These are phyloP conservation scores for Eledona agricola DNA, from an alignment of 2,888 invertebrate genomes.

Conservation along the genomic window DNA sequence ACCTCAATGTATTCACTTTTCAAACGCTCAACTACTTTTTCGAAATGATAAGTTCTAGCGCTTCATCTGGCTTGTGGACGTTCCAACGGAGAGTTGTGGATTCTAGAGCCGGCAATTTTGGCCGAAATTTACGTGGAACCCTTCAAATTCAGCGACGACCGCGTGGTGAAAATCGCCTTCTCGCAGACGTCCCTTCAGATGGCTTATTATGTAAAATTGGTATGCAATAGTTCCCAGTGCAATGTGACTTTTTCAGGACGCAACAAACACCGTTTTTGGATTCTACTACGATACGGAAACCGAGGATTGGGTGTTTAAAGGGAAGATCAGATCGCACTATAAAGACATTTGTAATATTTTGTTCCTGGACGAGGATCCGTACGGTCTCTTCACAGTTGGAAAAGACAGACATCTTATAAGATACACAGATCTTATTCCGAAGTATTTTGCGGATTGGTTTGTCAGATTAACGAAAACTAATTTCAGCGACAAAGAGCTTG, in stretches of 20 bases:
- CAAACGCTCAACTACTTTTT: neutral
- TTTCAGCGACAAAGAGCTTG: slow-evolving; percentile 57
- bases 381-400: slow-evolving; percentile 68
- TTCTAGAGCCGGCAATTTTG: slow-evolving; percentile 69
- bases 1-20: slow-evolving; percentile 61
- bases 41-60: slow-evolving; percentile 62
- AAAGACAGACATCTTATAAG: slow-evolving; percentile 67
- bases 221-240: slow-evolving; percentile 12
- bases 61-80: slow-evolving; percentile 69
- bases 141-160: slow-evolving; percentile 61
- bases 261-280: slow-evolving; percentile 64
- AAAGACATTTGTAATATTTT: slow-evolving; percentile 67
- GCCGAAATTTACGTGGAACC: slow-evolving; percentile 63
- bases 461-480: neutral
- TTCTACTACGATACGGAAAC: slow-evolving; percentile 60
- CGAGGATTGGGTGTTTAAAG: slow-evolving; percentile 66
- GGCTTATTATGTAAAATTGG: slow-evolving; percentile 66
- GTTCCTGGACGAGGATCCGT: slow-evolving; percentile 63
- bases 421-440: slow-evolving; percentile 12
- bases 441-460: slow-evolving; percentile 2
- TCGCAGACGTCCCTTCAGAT: slow-evolving; percentile 66
- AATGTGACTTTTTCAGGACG: slow-evolving; percentile 68
- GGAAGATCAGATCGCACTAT: slow-evolving; percentile 71
- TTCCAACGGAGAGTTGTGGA: slow-evolving; percentile 68
- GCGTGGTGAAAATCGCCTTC: slow-evolving; percentile 66